phyloP scores from a whole-genome alignment of 2,888 invertebrate species.

The Flexamia atlantica region DNA sequence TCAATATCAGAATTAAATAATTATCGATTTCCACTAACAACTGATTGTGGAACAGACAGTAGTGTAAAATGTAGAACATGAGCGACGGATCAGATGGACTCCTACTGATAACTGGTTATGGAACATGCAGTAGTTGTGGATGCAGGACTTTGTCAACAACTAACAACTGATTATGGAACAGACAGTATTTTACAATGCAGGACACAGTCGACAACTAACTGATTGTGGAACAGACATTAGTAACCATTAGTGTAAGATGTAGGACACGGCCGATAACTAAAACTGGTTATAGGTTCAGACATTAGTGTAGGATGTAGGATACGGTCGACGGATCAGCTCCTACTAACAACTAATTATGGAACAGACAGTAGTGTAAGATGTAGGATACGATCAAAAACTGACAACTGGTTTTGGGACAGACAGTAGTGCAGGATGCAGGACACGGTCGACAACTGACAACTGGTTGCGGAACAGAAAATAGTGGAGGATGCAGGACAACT shows the following conservation, averaged over 20 bases:
- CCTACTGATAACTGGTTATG: background rate
- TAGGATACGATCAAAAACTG: background rate
- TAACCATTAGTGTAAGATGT: background rate
- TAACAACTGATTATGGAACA: slow-evolving; percentile 3
- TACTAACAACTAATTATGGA: background rate
- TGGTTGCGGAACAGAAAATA: background rate
- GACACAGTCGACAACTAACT: background rate
- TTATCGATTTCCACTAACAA: background rate
- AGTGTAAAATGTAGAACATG: background rate
- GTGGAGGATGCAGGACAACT: background rate
- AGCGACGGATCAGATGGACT: background rate
- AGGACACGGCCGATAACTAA: slow-evolving; percentile 1
- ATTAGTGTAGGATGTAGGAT: background rate
- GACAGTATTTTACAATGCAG: background rate
- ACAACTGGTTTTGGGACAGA: background rate
- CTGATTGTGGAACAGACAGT: background rate
- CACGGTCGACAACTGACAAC: background rate
- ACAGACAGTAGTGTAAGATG: background rate
- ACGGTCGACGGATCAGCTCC: slow-evolving; percentile 1
- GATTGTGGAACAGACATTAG: background rate
- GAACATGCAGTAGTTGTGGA: background rate
- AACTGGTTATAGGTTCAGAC: background rate
- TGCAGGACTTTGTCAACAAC: slow-evolving; percentile 1
- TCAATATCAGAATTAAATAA: background rate
- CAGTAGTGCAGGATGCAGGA: background rate